phyloP scores from a whole-genome alignment of 2,888 invertebrate genomes.

The Amiota mariae region DNA sequence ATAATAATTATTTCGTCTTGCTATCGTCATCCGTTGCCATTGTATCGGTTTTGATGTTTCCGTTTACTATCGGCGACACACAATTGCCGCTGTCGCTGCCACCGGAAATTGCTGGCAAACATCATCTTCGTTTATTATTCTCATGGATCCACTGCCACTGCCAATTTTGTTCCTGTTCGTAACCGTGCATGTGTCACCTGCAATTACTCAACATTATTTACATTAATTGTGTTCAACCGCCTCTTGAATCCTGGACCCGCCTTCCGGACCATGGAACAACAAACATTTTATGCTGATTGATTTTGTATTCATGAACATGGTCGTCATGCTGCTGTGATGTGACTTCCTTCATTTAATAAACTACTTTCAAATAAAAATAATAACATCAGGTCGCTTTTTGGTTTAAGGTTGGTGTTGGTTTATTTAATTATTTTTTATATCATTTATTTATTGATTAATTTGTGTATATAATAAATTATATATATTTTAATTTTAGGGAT shows the following conservation, averaged over 20 bases:
- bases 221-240: constrained; percentile 51
- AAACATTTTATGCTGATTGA: constrained; percentile 2
- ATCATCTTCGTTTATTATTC: not conserved
- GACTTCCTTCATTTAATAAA: constrained; percentile 2
- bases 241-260: constrained; percentile 43
- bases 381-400: constrained; percentile 85
- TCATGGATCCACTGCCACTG: not conserved
- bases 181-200: constrained; percentile 7
- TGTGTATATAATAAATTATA: no score
- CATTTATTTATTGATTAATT: constrained; percentile 25
- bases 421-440: constrained; percentile 39
- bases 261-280: not conserved
- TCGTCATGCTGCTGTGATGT: not conserved
- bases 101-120: constrained; percentile 1
- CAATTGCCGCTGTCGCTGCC: constrained; percentile 21
- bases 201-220: constrained; percentile 33
- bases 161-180: not conserved
- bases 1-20: constrained; percentile 14
- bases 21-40: not conserved
- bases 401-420: constrained; percentile 87
- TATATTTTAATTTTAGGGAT: constrained; percentile 20
- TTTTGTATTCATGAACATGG: constrained; percentile 13
- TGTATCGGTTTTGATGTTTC: not conserved
- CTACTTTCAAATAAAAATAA: constrained; percentile 24
- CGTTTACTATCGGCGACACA: not conserved